Percentiles rank a stretch among this genome's conserved stretches.
These are phyloP conservation scores for Rhynchomys soricoides DNA, from an alignment of 2,113 vertebrate species.

Conservation along the genomic window DNA sequence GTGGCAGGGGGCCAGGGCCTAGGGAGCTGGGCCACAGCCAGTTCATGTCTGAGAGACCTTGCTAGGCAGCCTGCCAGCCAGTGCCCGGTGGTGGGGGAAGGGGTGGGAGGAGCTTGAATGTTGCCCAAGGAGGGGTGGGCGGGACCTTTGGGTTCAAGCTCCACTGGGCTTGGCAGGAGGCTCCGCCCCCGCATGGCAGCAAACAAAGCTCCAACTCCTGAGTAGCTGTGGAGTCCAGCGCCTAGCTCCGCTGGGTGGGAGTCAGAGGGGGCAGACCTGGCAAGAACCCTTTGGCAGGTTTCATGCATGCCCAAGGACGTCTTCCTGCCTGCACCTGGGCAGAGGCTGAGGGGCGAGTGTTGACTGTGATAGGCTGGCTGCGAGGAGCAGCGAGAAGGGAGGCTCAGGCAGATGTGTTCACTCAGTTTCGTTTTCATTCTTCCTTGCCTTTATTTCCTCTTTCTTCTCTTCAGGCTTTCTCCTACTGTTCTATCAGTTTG, in stretches of 20 bases:
- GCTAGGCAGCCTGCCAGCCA: constrained; percentile 65
- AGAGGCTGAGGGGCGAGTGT: not conserved
- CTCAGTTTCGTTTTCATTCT: not conserved
- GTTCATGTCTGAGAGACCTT: constrained; percentile 36
- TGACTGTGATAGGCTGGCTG: not conserved
- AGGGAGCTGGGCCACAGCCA: constrained; percentile 65
- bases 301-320: not conserved
- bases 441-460: not conserved
- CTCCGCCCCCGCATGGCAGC: not conserved
- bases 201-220: constrained; percentile 53
- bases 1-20: constrained; percentile 55
- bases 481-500: not conserved
- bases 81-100: not conserved
- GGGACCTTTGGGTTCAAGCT: constrained; percentile 59
- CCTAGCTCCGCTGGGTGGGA: constrained; percentile 26
- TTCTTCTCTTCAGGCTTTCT: not conserved
- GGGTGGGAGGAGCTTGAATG: not conserved
- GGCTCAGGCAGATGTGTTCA: not conserved
- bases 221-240: not conserved
- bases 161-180: constrained; percentile 36
- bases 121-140: not conserved
- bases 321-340: not conserved
- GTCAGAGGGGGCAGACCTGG: not conserved
- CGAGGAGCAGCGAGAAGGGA: not conserved
- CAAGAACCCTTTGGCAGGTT: not conserved